Evolutionary conservation across 2,888 invertebrate genomes (phyloP), one percentile per base, ranked within the genome.

Genomic region (Phyllotreta cruciferae): DNA sequence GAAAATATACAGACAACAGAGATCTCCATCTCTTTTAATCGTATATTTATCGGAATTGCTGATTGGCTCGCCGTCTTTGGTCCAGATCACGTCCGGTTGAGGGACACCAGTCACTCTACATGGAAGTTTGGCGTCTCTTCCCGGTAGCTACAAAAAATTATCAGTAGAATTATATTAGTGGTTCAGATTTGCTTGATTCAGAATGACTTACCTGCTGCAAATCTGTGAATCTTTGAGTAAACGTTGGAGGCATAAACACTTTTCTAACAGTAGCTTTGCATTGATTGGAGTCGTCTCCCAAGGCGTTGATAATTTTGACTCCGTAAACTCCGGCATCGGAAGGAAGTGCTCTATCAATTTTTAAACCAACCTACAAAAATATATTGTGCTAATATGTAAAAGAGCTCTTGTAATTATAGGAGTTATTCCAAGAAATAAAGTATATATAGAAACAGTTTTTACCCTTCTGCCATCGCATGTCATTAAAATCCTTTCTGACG

Each of bases 41-140:
- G 86, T 86, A 78, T 91, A 93, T 78, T 93, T 94, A 55, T 89
- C 87, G 1, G 85, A 82, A 66, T 88, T 86, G 0, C 82, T 80
- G 11, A 97, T 85, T 0, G 88, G 89, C 61, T 87, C 84, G 6
- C 92, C 93, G 80, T 95, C 88, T 81, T 90, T 92, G 82, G 88
- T 92, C 97, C 97, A 98, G 0, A 87, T 83, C 13, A 97, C 85
- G 7, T 93, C 92, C 0, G 97, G 96, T 47, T 86, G 84, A 0
- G 95, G 95, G 3, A 93, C 86, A 6, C 94, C 94, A 55, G 85
- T 86, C 0, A 94, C 88, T 1, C 92, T 88, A 0, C 91, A 93
- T 0, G 90, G 87, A 80, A 95, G 91, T 75, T 93, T 94, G 1
- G 90, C 92, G 79, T 93, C 93, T 76, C 88, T 87, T 37, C 87